Percentiles rank a stretch among this genome's conserved stretches.
Evolutionary conservation across 2,113 vertebrate genomes (phyloP).

Genomic region (Acinonyx jubatus): DNA sequence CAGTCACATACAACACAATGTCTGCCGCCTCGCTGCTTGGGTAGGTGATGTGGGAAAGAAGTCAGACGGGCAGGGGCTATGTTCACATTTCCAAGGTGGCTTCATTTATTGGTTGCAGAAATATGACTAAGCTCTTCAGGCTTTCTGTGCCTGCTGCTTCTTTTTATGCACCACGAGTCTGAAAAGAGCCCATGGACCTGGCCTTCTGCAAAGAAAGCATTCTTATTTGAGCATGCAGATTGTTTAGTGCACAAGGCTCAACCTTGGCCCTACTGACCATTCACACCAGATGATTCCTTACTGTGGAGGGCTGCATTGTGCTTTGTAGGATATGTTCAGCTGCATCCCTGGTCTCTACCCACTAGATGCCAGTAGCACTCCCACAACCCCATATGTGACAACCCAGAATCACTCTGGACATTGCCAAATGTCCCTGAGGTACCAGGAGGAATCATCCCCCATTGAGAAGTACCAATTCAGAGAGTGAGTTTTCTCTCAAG

Average conservation of each 20-base stretch:
- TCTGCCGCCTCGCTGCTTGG: neutral
- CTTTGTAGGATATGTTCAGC: neutral
- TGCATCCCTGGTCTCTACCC: neutral
- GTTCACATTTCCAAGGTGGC: neutral
- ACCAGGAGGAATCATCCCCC: neutral
- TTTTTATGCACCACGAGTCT: neutral
- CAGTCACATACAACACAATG: neutral
- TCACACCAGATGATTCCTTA: neutral
- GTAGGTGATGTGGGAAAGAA: neutral
- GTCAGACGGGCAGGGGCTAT: neutral
- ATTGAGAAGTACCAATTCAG: neutral
- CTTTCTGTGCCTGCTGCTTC: neutral
- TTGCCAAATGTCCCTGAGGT: neutral
- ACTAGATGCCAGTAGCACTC: neutral
- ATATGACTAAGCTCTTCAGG: neutral
- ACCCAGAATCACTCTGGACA: neutral
- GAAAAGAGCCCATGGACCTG: neutral
- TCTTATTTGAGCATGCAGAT: neutral
- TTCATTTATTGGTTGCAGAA: neutral
- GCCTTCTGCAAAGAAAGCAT: constrained; percentile 24
- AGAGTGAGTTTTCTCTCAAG: neutral
- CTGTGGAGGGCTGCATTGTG: neutral
- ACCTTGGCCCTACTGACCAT: neutral
- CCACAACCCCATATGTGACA: neutral
- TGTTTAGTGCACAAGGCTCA: neutral